A percentile compares a stretch with the other conserved stretches of the same genome.
Evolutionary conservation across 2,113 vertebrate genomes (phyloP).

Genomic region (Podarcis raffonei): DNA sequence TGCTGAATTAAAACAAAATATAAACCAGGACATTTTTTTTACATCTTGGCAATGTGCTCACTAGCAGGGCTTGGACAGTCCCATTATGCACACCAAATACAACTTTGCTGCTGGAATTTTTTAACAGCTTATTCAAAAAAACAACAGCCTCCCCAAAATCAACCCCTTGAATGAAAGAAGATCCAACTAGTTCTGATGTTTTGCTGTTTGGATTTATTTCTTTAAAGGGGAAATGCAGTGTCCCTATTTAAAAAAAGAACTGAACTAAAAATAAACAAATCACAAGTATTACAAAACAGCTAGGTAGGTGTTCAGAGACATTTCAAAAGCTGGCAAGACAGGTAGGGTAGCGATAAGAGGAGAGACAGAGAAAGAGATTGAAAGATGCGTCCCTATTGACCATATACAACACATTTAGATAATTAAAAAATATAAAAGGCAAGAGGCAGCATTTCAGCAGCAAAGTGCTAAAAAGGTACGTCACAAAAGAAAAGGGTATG

Average conservation of each 20-base stretch:
- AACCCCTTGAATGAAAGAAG: slow-evolving; percentile 19
- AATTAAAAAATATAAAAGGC: slow-evolving; percentile 80
- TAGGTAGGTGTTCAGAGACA: slow-evolving; percentile 50
- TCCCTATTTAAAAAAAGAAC: slow-evolving; percentile 16
- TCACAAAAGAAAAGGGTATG: slow-evolving; percentile 12
- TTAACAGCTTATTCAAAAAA: slow-evolving; percentile 60
- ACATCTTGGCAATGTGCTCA: slow-evolving; percentile 59
- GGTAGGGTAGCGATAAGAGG: neutral
- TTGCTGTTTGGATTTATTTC: slow-evolving; percentile 56
- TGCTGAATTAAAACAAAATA: slow-evolving; percentile 68
- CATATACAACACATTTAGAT: slow-evolving; percentile 80
- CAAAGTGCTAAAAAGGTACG: slow-evolving; percentile 84
- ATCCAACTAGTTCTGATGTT: slow-evolving; percentile 29
- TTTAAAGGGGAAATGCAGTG: slow-evolving; percentile 23
- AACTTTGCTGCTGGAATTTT: slow-evolving; percentile 84
- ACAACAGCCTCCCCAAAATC: slow-evolving; percentile 6
- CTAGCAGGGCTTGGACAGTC: slow-evolving; percentile 44
- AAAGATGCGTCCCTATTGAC: slow-evolving; percentile 65
- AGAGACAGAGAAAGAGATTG: neutral
- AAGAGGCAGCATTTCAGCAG: slow-evolving; percentile 86
- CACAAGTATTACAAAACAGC: slow-evolving; percentile 50
- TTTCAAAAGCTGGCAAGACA: slow-evolving; percentile 56
- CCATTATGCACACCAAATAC: slow-evolving; percentile 46
- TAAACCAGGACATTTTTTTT: slow-evolving; percentile 67
- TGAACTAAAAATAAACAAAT: slow-evolving; percentile 44